A percentile compares a stretch with the other conserved stretches of the same genome.
These are phyloP conservation scores for Aphidius gifuensis DNA, from an alignment of 1,140 invertebrate genomes.

Conservation along the genomic window DNA sequence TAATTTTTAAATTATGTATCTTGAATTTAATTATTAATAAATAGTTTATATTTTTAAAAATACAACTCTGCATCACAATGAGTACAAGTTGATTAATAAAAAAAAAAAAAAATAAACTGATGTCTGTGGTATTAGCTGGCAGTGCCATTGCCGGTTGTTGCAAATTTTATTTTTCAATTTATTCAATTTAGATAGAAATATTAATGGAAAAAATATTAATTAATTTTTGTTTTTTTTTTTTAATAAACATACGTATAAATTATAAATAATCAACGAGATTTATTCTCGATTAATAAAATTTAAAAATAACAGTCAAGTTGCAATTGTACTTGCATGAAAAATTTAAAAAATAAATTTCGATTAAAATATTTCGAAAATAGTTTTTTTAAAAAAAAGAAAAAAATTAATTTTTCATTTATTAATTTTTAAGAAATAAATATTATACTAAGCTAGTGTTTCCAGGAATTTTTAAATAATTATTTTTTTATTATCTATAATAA, in stretches of 20 bases:
- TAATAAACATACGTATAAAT: neutral
- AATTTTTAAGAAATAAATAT: conserved; percentile 1
- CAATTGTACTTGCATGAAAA: conserved; percentile 7
- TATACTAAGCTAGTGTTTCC: neutral
- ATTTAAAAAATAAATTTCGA: neutral
- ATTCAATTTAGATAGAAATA: conserved; percentile 34
- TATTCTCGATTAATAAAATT: too few species aligned
- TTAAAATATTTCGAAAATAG: neutral
- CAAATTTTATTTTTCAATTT: conserved; percentile 35
- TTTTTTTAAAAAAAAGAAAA: neutral
- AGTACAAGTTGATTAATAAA: too few species aligned
- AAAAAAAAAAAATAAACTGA: neutral
- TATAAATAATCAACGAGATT: neutral
- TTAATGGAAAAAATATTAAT: conserved; percentile 21
- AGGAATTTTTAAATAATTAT: conserved; percentile 3
- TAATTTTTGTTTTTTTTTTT: neutral
- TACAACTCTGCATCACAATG: neutral
- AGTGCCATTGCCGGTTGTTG: conserved; percentile 36
- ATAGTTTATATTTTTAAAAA: conserved; percentile 3
- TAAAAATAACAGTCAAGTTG: conserved; percentile 4
- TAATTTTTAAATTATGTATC: neutral
- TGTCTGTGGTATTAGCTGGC: conserved; percentile 21
- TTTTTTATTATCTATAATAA: conserved; percentile 10
- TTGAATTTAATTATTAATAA: neutral
- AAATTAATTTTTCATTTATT: neutral